Evolutionary conservation across 2,797 vertebrate species (phyloP).

Genomic region (Gymnothorax javanicus): DNA sequence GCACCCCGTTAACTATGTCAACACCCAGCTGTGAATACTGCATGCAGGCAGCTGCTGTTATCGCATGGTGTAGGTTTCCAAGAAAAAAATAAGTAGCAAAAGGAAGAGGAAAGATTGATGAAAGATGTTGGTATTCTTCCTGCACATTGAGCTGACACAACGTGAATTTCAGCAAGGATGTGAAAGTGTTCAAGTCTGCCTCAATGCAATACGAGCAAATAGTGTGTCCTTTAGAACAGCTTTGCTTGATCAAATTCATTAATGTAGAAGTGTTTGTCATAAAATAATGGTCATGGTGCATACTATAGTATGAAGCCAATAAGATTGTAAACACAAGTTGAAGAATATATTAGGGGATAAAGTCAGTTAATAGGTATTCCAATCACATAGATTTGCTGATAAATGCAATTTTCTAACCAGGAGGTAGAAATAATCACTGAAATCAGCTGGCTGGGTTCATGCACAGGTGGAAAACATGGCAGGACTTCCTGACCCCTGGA

Average conservation of each 20-base stretch:
- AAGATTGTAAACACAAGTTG: neutral
- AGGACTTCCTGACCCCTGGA: no score
- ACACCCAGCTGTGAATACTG: neutral
- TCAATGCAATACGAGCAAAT: neutral
- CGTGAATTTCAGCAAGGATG: neutral
- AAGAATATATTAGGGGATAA: no score
- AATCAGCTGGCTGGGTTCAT: no score
- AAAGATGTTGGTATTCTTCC: neutral
- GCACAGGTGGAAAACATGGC: no score
- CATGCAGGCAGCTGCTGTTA: neutral
- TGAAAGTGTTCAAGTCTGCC: neutral
- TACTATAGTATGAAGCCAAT: neutral
- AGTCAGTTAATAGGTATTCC: no score
- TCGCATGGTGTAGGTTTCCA: neutral
- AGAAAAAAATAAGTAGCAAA: neutral
- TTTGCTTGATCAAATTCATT: neutral
- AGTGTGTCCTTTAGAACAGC: neutral
- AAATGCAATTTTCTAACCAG: no score
- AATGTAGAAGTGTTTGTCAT: neutral
- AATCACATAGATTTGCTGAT: no score
- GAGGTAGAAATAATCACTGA: no score
- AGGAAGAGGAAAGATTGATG: no score
- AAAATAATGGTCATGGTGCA: neutral
- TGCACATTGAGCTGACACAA: neutral
- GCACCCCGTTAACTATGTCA: neutral